phyloP scores from a whole-genome alignment of 1,140 invertebrate species.

The Ladona fulva region DNA sequence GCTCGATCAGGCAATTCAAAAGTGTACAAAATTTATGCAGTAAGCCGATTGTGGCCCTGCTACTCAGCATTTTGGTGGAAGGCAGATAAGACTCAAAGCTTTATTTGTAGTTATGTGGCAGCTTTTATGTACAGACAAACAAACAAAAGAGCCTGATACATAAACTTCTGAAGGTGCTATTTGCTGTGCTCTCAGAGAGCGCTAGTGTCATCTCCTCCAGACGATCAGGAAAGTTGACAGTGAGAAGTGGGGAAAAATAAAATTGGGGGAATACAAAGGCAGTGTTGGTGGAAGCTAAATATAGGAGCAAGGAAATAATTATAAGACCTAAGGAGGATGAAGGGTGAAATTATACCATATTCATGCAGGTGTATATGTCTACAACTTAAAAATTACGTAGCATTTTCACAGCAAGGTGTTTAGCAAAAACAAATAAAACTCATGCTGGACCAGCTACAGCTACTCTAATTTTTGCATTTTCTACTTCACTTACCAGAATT shows the following conservation, averaged over 20 bases:
- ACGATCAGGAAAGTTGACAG: constrained; percentile 46
- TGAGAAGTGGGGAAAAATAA: constrained; percentile 26
- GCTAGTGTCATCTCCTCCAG: constrained; percentile 36
- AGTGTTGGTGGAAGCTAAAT: constrained; percentile 23
- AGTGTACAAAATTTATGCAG: neutral
- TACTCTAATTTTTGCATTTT: too few species aligned
- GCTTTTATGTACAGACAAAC: too few species aligned
- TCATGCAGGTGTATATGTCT: too few species aligned
- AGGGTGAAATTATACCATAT: too few species aligned
- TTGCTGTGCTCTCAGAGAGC: neutral
- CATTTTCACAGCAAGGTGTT: constrained; percentile 31
- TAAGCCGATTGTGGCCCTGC: constrained; percentile 24
- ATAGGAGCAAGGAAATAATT: neutral
- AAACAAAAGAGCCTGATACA: too few species aligned
- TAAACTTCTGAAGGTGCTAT: constrained; percentile 14
- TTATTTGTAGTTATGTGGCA: too few species aligned
- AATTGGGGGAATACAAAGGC: constrained; percentile 23
- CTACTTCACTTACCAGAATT: too few species aligned
- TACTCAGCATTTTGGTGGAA: constrained; percentile 35
- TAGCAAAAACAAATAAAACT: neutral
- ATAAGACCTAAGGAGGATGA: too few species aligned
- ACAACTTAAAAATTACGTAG: too few species aligned
- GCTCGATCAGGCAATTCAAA: neutral
- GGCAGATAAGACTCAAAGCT: constrained; percentile 6
- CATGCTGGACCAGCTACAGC: neutral